A percentile compares a stretch with the other conserved stretches of the same genome.
phyloP scores from a whole-genome alignment of 2,888 invertebrate species.

The Agriopis aurantiaria region DNA sequence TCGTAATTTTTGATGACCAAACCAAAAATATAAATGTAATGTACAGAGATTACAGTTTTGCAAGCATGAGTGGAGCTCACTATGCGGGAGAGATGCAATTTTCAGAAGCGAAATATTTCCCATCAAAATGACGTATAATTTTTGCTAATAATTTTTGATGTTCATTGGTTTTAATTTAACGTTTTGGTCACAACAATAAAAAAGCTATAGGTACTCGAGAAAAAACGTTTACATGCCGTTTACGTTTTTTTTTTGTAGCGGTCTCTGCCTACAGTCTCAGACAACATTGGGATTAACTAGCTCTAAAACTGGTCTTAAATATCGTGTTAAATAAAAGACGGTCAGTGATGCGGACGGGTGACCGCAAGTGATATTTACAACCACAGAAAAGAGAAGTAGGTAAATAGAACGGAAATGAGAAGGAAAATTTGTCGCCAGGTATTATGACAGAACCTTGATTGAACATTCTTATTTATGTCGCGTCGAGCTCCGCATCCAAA shows the following conservation, averaged over 20 bases:
- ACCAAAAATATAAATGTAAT: conserved; percentile 7
- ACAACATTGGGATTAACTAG: too few species aligned
- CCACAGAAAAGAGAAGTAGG: too few species aligned
- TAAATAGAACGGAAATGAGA: too few species aligned
- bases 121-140: conserved; percentile 20
- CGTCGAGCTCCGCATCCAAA: too few species aligned
- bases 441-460: too few species aligned
- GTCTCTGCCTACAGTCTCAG: too few species aligned
- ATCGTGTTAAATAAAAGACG: too few species aligned
- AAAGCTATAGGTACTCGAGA: neutral
- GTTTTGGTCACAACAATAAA: conserved; percentile 3
- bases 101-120: conserved; percentile 7
- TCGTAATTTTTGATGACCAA: conserved; percentile 1
- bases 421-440: too few species aligned
- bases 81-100: conserved; percentile 19
- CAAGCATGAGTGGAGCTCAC: conserved; percentile 2
- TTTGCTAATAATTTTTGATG: conserved; percentile 25
- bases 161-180: conserved; percentile 6
- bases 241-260: neutral
- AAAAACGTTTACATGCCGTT: neutral
- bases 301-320: too few species aligned
- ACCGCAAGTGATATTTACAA: too few species aligned
- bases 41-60: conserved; percentile 16
- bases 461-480: too few species aligned
- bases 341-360: too few species aligned